Evolutionary conservation across 2,113 vertebrate genomes (phyloP).

Genomic region (Anarrhichthys ocellatus): DNA sequence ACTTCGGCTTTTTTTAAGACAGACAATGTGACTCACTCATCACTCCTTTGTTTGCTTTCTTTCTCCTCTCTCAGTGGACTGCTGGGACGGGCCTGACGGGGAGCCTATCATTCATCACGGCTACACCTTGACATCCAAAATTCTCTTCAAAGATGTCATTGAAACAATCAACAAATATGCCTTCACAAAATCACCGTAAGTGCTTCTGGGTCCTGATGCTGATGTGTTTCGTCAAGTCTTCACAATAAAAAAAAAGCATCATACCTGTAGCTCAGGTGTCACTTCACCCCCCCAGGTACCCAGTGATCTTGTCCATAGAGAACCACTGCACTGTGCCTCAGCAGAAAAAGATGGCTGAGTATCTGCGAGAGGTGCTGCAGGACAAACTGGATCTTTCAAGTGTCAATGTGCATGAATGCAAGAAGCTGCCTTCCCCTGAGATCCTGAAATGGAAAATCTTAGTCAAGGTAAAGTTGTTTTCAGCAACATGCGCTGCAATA

Average conservation of each 20-base stretch:
- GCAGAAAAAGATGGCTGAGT: conserved; percentile 96
- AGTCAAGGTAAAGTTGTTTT: conserved; percentile 89
- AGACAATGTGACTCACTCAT: not conserved
- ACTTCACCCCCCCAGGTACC: conserved; percentile 84
- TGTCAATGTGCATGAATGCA: conserved; percentile 84
- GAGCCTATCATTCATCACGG: conserved; percentile 96
- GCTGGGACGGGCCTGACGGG: conserved; percentile 96
- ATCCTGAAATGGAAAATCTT: conserved; percentile 93
- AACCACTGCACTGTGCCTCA: conserved; percentile 95
- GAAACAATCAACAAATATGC: conserved; percentile 94
- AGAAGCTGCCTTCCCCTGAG: conserved; percentile 90
- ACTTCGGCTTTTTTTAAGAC: not conserved
- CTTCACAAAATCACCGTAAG: conserved; percentile 93
- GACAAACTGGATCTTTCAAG: conserved; percentile 93
- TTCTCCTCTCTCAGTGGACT: conserved; percentile 87
- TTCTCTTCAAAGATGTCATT: conserved; percentile 91
- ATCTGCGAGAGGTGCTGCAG: conserved; percentile 90
- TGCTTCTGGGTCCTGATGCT: conserved; percentile 26
- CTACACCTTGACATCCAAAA: conserved; percentile 89
- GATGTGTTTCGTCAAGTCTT: not conserved
- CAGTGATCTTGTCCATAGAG: conserved; percentile 96
- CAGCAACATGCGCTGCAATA: not conserved
- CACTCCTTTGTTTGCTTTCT: not conserved
- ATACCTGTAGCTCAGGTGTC: not conserved
- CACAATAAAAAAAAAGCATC: not conserved